Base-by-base conservation (phyloP, 2,797 vertebrate genomes). In the Pteronotus mesoamericanus region DNA sequence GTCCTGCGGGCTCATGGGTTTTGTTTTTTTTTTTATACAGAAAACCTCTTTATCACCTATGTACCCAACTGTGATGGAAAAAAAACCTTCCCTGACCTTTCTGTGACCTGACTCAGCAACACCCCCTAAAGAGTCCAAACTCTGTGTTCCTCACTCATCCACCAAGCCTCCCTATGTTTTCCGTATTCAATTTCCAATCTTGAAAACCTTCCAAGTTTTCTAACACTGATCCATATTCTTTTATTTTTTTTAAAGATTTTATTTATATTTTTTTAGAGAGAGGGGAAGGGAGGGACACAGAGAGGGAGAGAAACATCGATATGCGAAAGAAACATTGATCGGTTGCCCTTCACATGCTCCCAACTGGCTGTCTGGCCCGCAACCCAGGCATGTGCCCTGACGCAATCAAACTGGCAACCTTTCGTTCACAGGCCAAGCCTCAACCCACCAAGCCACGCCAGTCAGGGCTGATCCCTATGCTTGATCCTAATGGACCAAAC, bases 61-160 rank as follows among this genome's bases (percentile, higher is more conserved):
- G 79, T 22, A 12, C 39, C 57, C 3, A 6, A n/a, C 79, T 44
- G 39, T 44, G 79, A 64, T 37, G 29, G 42, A n/a, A 22, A 10
- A 10, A n/a, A 64, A 83, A 15, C 42, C 57, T n/a, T 16, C 42
- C 29, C 14, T 44, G 79, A 46, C 39, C 79, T 83, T 83, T 21
- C 79, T 7, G 11, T 83, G 79, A 64, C 39, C 79, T n/a, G 55
- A 61, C 79, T n/a, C 79, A 61, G 57, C 78, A n/a, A 22, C 29
- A 16, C 6, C 29, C 4, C 10, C 59, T 24, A 11, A 74, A 16
- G 29, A 42, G 42, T n/a, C 44, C 14, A 2, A 4, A 1, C 12
- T 9, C 29, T 14, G 3, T 8, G 3, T 11, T n/a, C 34, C 44
- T 32, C 53, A 6, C 5, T 6, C 2, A 12, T 15, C 3, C 37